Percentiles rank a stretch among this genome's conserved stretches.
Conservation (phyloP, 2,888 invertebrate species). For the Chironomus tentans region DNA sequence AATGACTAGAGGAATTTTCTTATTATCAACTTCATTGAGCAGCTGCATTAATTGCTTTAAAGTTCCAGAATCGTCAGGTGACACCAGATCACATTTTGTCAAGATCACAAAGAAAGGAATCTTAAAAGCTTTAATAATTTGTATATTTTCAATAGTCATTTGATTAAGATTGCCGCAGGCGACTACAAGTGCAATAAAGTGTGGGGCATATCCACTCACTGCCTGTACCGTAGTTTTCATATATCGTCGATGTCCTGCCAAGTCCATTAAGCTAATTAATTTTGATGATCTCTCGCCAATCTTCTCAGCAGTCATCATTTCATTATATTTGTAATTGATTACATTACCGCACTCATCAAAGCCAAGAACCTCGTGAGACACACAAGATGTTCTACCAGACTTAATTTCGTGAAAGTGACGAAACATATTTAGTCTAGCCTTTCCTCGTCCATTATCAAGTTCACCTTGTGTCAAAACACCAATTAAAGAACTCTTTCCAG, state of each 20-base stretch:
- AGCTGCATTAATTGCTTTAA: constrained; percentile 51
- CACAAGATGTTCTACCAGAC: constrained; percentile 86
- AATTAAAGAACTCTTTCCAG: constrained; percentile 92
- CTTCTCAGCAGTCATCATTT: constrained; percentile 84
- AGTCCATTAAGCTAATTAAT: constrained; percentile 87
- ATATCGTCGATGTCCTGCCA: constrained; percentile 95
- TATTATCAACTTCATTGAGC: constrained; percentile 56
- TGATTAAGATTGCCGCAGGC: constrained; percentile 69
- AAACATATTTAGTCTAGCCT: constrained; percentile 92
- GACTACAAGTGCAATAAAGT: constrained; percentile 80
- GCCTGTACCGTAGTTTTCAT: constrained; percentile 92
- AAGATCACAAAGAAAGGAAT: constrained; percentile 90
- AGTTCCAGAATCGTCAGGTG: constrained; percentile 43
- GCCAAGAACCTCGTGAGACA: constrained; percentile 93
- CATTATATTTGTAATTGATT: constrained; percentile 80
- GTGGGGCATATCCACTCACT: constrained; percentile 84
- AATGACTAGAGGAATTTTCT: constrained; percentile 55
- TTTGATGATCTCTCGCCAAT: constrained; percentile 90
- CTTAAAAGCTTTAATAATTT: constrained; percentile 68
- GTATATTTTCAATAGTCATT: constrained; percentile 86
- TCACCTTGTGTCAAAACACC: constrained; percentile 95
- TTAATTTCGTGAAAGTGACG: constrained; percentile 90
- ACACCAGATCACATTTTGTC: constrained; percentile 85
- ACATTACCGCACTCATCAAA: constrained; percentile 82
- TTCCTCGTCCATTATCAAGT: constrained; percentile 89